Evolutionary conservation across 2,797 vertebrate genomes (phyloP), one percentile per base, ranked within the genome.

Genomic region (Yasuhikotakia modesta): DNA sequence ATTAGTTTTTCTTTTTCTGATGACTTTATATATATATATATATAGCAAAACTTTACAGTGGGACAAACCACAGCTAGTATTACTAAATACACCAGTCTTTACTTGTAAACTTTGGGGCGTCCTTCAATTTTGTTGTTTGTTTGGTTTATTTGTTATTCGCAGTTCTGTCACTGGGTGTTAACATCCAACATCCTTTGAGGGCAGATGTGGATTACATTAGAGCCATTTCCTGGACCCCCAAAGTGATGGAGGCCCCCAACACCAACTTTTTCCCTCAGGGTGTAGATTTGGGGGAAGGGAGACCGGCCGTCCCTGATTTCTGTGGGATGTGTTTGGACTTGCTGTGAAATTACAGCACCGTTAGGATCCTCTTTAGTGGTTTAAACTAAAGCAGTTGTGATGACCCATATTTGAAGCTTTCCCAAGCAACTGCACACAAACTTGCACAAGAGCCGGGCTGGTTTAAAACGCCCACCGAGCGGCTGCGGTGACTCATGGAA

Each of bases 171-270:
- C 11, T 53, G 24, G 1, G 6, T 70, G 66, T 60, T 60, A 46
- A 69, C 43, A 22, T 69, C 21, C 43, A 32, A 45, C 24, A 7
- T 16, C 5, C 4, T 21, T 78, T 70, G 12, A 14, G 12, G 2
- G 48, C 67, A 57, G 58, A 71, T 58, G 73, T 81, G 55, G 61
- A 76, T 71, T 72, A 12, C 17, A 50, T 10, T 11, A 10, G 24
- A 76, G 57, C 5, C 11, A n/a, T 77, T 76, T 77, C 73, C 73
- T 72, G 73, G 52, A 46, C 60, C 53, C 61, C 50, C 30, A 22
- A 27, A 27, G 68, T 58, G 17, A 5, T 35, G 21, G 24, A 55
- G 71, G 24, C 39, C 32, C 2, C 30, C 0, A n/a, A 45, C 55
- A 57, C 4, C 43, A 27, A 16, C 22, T 50, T 13, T 8, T 16